phyloP scores from a whole-genome alignment of 2,113 vertebrate species.

The Clarias batrachus region DNA sequence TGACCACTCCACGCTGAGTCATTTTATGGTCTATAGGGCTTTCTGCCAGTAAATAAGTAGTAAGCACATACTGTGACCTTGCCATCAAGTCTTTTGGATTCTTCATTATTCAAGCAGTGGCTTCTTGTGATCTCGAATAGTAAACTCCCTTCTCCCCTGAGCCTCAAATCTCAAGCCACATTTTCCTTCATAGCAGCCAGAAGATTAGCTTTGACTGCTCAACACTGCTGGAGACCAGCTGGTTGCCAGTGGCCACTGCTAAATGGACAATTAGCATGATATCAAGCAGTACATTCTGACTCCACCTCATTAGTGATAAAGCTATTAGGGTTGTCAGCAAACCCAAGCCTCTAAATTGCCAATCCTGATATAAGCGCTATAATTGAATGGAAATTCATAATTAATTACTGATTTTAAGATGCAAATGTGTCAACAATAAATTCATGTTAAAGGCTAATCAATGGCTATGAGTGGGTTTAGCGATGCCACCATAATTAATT shows the following conservation, averaged over 20 bases:
- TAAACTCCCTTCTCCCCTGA: conserved; percentile 9
- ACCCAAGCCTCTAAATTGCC: conserved; percentile 34
- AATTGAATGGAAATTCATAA: conserved; percentile 57
- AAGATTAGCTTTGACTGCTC: conserved; percentile 33
- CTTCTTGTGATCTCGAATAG: conserved; percentile 15
- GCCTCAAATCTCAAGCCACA: neutral
- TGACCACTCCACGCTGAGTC: conserved; percentile 29
- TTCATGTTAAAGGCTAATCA: conserved; percentile 51
- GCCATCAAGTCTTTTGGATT: conserved; percentile 6
- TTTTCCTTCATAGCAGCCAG: conserved; percentile 18
- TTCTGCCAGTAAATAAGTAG: conserved; percentile 29
- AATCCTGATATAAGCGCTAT: conserved; percentile 46
- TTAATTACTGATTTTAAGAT: conserved; percentile 53
- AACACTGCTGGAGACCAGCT: conserved; percentile 34
- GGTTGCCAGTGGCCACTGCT: conserved; percentile 45
- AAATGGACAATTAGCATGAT: conserved; percentile 49
- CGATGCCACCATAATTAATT: conserved; percentile 47
- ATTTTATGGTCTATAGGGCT: neutral
- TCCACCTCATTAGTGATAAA: conserved; percentile 37
- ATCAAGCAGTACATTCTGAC: conserved; percentile 39
- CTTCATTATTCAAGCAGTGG: neutral
- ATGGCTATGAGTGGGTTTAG: conserved; percentile 33
- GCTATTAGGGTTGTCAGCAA: conserved; percentile 36
- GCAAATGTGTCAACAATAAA: conserved; percentile 48
- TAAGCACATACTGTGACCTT: conserved; percentile 8